Base-by-base conservation (phyloP, 2,113 vertebrate species). In the Nesoenas mayeri region DNA sequence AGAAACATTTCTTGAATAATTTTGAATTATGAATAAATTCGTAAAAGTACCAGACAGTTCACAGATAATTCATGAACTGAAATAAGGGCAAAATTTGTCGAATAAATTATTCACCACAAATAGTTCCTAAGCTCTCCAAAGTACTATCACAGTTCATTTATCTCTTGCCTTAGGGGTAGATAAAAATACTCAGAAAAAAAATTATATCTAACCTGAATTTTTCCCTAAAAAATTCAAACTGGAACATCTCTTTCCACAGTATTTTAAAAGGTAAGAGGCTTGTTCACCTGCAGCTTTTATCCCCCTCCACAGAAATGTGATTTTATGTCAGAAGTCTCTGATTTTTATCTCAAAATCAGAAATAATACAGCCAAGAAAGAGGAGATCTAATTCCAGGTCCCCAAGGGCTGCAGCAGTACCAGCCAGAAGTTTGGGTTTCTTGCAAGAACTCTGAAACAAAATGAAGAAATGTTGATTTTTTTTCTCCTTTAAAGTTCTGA, bases 31-130 rank as follows among this genome's bases (percentile, higher is more conserved):
- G 96, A 94, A 97, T 95, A 96, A 95, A 97, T 93, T 93, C n/a
- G 40, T 79, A 50, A 81, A 93, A 96, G 92, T 81, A 87, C 88
- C 91, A 96, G 91, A 93, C 86, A 79, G 96, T 96, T 93, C 96
- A 96, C 96, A 94, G 93, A 96, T 97, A 97, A 97, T 97, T 97
- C 96, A 97, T 97, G 96, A 97, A 89, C 92, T 93, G 92, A 96
- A 96, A 96, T 95, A 96, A 95, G 96, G 83, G 77, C 70, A 96
- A 96, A 97, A 97, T 97, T 97, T 97, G 83, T 96, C 80, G 73
- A 95, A 96, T 96, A 93, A 96, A 97, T 97, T 96, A 97, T 97
- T 97, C 93, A 96, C 83, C 53, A 34, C 96, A 94, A 97, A 96
- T 97, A 95, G 96, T 93, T 97, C 96, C 92, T 92, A 93, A 96